Base-by-base conservation (phyloP, 2,888 invertebrate species). In the Amphimallon solstitiale region DNA sequence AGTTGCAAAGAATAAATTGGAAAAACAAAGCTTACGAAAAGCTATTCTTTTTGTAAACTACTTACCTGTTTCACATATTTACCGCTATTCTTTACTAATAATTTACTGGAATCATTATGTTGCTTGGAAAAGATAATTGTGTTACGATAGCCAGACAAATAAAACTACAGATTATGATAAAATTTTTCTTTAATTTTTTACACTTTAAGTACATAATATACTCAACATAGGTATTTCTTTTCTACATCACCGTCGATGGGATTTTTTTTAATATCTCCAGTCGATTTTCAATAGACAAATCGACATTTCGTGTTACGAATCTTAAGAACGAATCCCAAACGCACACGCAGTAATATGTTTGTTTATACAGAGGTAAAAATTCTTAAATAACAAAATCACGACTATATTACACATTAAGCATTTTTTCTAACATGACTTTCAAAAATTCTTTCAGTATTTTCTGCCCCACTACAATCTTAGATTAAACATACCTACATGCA, bases 201-300 rank as follows among this genome's bases (percentile, higher is more conserved):
- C 70, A 71, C 35, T 68, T 71, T 70, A 72, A 72, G 72, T 76
- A 76, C 74, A 74, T 73, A n/a, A n/a, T 66, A 72, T 72, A 73
- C 63, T 76, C 73, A 74, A 76, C 74, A 74, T 74, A 73, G 63
- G 71, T 72, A 67, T 19, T 63, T 63, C n/a, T n/a, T 63, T 34
- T 35, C 35, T 37, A 48, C 35, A 19, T 17, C 10, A 45, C 46
- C 15, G 17, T 12, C n/a, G 17, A 60, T 43, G 29, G 43, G 34
- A 23, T 60, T 60, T 45, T 60, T 60, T 45, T 43, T 43, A 48
- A 43, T 48, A 61, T 34, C 35, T 48, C 34, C 37, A n/a, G n/a
- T 48, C 35, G 37, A 35, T 46, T 35, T 46, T 29, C 29, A 21
- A 43, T 23, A 14, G 43, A 17, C n/a, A 29, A n/a, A 35, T 46